Evolutionary conservation across 2,113 vertebrate genomes (phyloP).

Genomic region (Dasyornis broadbenti): DNA sequence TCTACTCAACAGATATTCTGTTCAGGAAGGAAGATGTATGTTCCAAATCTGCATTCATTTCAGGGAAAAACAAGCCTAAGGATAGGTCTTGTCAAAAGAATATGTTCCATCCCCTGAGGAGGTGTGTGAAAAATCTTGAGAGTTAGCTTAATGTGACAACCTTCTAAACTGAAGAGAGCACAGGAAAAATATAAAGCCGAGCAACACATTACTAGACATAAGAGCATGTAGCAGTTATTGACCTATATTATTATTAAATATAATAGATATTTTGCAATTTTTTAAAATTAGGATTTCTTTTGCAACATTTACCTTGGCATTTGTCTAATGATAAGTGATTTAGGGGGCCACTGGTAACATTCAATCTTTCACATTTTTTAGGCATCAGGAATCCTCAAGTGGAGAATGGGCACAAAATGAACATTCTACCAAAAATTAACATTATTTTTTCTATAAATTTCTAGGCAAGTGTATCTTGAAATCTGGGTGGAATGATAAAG

Average conservation of each 20-base stretch:
- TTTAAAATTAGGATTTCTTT: not conserved
- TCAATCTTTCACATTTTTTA: not conserved
- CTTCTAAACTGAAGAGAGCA: not conserved
- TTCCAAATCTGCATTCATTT: not conserved
- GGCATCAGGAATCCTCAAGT: not conserved
- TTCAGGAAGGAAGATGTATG: not conserved
- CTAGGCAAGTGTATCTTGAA: not conserved
- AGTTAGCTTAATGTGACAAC: not conserved
- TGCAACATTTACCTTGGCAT: not conserved
- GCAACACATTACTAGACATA: not conserved
- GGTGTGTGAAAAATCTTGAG: not conserved
- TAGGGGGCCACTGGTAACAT: not conserved
- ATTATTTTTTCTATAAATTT: not conserved
- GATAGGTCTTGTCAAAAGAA: not conserved
- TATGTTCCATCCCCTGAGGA: not conserved
- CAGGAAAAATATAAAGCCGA: not conserved
- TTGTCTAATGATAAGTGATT: not conserved
- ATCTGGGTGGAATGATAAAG: not conserved
- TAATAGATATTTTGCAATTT: not conserved
- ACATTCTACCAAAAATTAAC: not conserved
- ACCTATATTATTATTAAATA: not conserved
- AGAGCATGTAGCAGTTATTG: not conserved
- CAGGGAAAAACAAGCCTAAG: not conserved
- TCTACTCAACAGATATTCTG: not conserved
- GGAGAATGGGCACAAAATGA: not conserved